phyloP scores from a whole-genome alignment of 2,888 invertebrate species.

The Steinernema hermaphroditum region DNA sequence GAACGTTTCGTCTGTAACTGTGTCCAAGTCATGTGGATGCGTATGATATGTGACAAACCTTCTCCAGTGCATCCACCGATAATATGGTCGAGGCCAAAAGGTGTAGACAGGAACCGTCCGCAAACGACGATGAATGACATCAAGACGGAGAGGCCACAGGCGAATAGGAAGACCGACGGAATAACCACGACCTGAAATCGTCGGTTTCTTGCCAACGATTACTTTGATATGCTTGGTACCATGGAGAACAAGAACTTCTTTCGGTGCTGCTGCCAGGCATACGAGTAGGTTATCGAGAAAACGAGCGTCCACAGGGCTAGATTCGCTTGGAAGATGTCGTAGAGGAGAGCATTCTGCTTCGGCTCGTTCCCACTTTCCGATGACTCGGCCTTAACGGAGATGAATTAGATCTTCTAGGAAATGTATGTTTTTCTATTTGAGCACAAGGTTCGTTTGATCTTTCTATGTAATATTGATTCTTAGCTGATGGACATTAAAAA shows the following conservation, averaged over 20 bases:
- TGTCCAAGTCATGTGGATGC: neutral
- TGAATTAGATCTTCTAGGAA: neutral
- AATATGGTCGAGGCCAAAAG: slow-evolving; percentile 16
- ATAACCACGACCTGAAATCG: slow-evolving; percentile 58
- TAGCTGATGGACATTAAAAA: neutral
- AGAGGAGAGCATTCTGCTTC: slow-evolving; percentile 38
- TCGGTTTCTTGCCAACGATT: neutral
- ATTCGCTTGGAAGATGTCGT: slow-evolving; percentile 57
- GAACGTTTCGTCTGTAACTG: slow-evolving; percentile 12
- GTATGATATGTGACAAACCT: neutral
- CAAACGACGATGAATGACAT: slow-evolving; percentile 59
- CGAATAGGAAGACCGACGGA: slow-evolving; percentile 59
- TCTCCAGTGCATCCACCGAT: slow-evolving; percentile 11
- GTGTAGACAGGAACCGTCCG: slow-evolving; percentile 39
- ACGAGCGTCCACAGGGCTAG: slow-evolving; percentile 64
- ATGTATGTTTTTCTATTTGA: neutral
- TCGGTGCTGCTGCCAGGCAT: slow-evolving; percentile 64
- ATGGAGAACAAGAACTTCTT: slow-evolving; percentile 63
- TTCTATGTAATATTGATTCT: neutral
- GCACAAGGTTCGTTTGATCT: neutral
- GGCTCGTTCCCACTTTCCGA: slow-evolving; percentile 35
- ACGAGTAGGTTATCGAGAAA: slow-evolving; percentile 60
- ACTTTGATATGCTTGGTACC: slow-evolving; percentile 40
- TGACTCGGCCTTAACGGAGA: slow-evolving; percentile 33
- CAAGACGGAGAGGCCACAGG: slow-evolving; percentile 57